phyloP scores from a whole-genome alignment of 2,113 vertebrate species.

The Manacus vitellinus region DNA sequence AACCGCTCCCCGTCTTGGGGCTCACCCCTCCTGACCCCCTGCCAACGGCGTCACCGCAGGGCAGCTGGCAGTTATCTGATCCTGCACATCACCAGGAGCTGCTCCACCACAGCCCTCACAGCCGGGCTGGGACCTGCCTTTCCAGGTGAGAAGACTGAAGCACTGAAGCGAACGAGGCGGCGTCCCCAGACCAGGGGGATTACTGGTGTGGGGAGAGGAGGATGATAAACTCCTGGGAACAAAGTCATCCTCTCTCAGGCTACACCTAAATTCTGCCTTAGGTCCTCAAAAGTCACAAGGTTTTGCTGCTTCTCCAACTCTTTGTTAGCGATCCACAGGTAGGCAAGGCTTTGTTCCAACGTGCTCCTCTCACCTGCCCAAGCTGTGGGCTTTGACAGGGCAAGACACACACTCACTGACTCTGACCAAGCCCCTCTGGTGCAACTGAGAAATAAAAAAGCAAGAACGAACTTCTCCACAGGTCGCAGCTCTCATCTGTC shows the following conservation, averaged over 20 bases:
- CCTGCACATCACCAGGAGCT: background rate
- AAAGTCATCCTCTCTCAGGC: background rate
- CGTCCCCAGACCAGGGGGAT: fast-evolving
- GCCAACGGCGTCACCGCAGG: background rate
- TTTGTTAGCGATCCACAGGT: background rate
- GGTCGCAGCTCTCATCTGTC: background rate
- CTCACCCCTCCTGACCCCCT: background rate
- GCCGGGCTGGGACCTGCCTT: fast-evolving
- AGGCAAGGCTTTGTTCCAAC: background rate
- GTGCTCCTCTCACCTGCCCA: background rate
- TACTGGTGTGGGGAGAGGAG: background rate
- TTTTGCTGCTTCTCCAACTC: background rate
- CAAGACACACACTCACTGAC: background rate
- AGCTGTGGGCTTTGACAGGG: background rate
- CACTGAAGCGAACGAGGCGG: fast-evolving
- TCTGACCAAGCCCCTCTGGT: background rate
- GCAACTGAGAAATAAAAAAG: background rate
- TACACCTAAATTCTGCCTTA: background rate
- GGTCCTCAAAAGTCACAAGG: background rate
- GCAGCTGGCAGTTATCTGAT: background rate
- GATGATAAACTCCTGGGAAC: background rate
- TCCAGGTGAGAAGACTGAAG: background rate
- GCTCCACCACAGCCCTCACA: background rate
- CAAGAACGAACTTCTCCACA: background rate
- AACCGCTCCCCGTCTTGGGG: fast-evolving